Evolutionary conservation across 2,888 invertebrate species (phyloP), one percentile per base, ranked within the genome.

Genomic region (Scelioninae gen. 2): DNA sequence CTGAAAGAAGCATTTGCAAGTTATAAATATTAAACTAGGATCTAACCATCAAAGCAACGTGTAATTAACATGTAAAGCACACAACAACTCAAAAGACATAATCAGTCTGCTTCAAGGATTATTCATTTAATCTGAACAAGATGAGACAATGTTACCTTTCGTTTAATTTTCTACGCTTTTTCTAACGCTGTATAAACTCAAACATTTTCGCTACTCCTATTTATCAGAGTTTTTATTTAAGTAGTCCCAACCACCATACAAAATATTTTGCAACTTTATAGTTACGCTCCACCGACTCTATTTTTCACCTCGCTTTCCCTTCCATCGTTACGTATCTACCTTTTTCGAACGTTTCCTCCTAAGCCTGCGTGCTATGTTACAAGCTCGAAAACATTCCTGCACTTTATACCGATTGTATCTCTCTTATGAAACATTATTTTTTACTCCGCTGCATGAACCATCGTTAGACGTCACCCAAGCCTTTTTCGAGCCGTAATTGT

Each of bases 381-480:
- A 35, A 50, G 50, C 50, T 50, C 13, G 50, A 13, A 50, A 33
- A 10, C 37, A 25, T 53, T 39, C 31, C 9, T 57, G 19, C 19
- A 33, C 19, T 39, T 57, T 57, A 57, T 28, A 41, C 19, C 3
- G 45, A 58, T 58, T 58, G 43, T 60, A 60, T 60, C 48, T 37
- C 16, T 15, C 45, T 35, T 46, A 35, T 28, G 48, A 60, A 60
- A 39, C 35, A 35, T 58, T 35, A 37, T 43, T 52, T 52, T 63
- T 48, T 41, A 31, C 45, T 50, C 31, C 19, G 13, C 22, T 52
- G 15, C 11, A 41, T 16, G n/a, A 41, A 41, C 53, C 9, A 2
- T 25, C 7, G 16, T 25, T 28, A 31, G 50, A 31, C 13, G 50
- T 48, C 48, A 39, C 18, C 0, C 2, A 10, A 10, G 16, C 19